A percentile compares a stretch with the other conserved stretches of the same genome.
Conservation (phyloP, 2,888 invertebrate species). For the Eustalomyia histrio region DNA sequence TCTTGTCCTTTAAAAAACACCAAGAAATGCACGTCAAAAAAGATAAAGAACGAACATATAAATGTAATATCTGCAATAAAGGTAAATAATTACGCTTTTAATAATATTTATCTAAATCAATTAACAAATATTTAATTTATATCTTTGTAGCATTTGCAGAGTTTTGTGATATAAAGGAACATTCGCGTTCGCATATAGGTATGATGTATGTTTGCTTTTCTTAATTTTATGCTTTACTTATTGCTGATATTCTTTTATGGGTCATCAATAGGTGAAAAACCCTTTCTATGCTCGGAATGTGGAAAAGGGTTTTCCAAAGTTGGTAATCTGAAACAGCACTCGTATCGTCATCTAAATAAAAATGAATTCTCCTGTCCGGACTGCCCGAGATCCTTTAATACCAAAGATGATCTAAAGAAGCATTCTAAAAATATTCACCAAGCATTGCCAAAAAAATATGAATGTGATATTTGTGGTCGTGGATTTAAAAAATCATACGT, state of each 20-base stretch:
- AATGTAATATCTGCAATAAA: slow-evolving; percentile 56
- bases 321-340: slow-evolving; percentile 56
- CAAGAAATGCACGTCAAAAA: slow-evolving; percentile 45
- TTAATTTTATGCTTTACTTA: neutral
- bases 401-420: slow-evolving; percentile 54
- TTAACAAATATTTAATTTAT: neutral
- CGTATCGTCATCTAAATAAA: slow-evolving; percentile 50
- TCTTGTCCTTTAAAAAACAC: slow-evolving; percentile 50
- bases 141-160: neutral
- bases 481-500: slow-evolving; percentile 54
- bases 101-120: no score
- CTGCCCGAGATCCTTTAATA: slow-evolving; percentile 55
- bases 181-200: slow-evolving; percentile 53
- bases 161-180: slow-evolving; percentile 34
- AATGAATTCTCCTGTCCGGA: slow-evolving; percentile 51
- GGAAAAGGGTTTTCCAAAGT: slow-evolving; percentile 58
- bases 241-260: neutral
- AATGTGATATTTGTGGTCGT: slow-evolving; percentile 60
- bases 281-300: slow-evolving; percentile 57
- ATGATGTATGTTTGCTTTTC: neutral
- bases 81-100: slow-evolving; percentile 1
- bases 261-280: slow-evolving; percentile 41
- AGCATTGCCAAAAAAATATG: slow-evolving; percentile 55
- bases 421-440: slow-evolving; percentile 53
- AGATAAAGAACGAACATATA: slow-evolving; percentile 34